A percentile compares a stretch with the other conserved stretches of the same genome.
Evolutionary conservation across 2,113 vertebrate genomes (phyloP).

Genomic region (Chunga burmeisteri): DNA sequence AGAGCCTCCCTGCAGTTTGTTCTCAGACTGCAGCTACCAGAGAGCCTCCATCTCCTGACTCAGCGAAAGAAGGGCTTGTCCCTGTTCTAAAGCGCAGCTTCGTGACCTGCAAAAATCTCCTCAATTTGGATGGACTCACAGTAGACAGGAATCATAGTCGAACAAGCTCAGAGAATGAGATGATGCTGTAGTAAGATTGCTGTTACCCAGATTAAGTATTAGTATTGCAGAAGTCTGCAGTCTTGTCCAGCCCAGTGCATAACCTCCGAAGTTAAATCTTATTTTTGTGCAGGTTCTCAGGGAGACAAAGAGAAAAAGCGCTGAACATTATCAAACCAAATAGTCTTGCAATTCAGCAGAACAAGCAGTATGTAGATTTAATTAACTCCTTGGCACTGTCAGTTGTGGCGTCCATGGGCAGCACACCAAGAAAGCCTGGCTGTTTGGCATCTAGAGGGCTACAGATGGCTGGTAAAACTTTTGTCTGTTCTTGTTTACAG

Average conservation of each 20-base stretch:
- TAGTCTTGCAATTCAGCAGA: slow-evolving; percentile 12
- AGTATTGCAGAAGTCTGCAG: background rate
- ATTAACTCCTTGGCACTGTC: slow-evolving; percentile 41
- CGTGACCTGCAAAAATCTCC: background rate
- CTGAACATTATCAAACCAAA: background rate
- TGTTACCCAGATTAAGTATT: background rate
- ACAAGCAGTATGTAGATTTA: slow-evolving; percentile 51
- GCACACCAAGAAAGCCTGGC: slow-evolving; percentile 29
- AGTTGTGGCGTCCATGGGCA: background rate
- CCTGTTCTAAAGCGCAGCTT: background rate
- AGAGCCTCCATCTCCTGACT: background rate
- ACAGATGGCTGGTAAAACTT: slow-evolving; percentile 61
- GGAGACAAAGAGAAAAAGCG: slow-evolving; percentile 12
- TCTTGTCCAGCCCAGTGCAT: background rate
- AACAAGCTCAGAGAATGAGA: background rate
- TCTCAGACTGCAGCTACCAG: background rate
- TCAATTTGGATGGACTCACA: background rate
- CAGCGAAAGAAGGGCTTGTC: background rate
- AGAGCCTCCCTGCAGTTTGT: background rate
- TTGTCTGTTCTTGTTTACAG: slow-evolving; percentile 80
- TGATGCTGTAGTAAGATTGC: background rate
- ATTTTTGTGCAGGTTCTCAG: background rate
- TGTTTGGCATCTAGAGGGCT: slow-evolving; percentile 7
- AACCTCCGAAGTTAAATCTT: background rate
- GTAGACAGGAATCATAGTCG: background rate